Conservation (phyloP, 1,140 invertebrate genomes). For the Steinernema khuongi region DNA sequence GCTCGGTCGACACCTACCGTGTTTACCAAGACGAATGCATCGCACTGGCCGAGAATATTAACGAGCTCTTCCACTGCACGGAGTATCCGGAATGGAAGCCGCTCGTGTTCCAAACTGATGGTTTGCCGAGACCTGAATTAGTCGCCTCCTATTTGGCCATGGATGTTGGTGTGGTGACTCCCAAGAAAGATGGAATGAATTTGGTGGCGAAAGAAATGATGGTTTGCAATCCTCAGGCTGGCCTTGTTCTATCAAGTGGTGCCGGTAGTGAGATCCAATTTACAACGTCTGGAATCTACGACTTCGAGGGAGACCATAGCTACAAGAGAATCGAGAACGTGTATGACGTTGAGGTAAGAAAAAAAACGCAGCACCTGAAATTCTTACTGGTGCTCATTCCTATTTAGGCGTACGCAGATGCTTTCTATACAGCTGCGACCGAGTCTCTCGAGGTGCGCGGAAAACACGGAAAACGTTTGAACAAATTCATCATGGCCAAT, state of each 20-base stretch:
- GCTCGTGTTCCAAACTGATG: conserved; percentile 57
- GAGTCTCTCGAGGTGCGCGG: conserved; percentile 44
- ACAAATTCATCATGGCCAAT: conserved; percentile 57
- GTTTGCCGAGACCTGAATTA: conserved; percentile 48
- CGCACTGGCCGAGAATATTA: conserved; percentile 50
- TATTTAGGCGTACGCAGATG: conserved; percentile 49
- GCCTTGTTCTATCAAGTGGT: conserved; percentile 55
- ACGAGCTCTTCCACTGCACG: conserved; percentile 36
- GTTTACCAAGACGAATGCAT: conserved; percentile 58
- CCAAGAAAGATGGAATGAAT: conserved; percentile 58
- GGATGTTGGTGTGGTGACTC: conserved; percentile 58
- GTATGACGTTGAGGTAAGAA: conserved; percentile 45
- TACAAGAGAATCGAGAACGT: conserved; percentile 51
- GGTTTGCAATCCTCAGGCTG: conserved; percentile 55
- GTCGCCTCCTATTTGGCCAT: conserved; percentile 57
- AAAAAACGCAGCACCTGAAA: conserved; percentile 5
- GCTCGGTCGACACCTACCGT: conserved; percentile 55
- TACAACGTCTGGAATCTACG: conserved; percentile 50
- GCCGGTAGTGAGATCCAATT: conserved; percentile 57
- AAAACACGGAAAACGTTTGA: conserved; percentile 46
- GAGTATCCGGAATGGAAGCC: conserved; percentile 50
- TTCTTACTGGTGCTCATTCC: background rate
- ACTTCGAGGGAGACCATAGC: conserved; percentile 42
- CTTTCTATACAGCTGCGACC: conserved; percentile 50
- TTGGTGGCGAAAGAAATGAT: conserved; percentile 55